phyloP scores from a whole-genome alignment of 2,113 vertebrate species.

The Symphodus melops region DNA sequence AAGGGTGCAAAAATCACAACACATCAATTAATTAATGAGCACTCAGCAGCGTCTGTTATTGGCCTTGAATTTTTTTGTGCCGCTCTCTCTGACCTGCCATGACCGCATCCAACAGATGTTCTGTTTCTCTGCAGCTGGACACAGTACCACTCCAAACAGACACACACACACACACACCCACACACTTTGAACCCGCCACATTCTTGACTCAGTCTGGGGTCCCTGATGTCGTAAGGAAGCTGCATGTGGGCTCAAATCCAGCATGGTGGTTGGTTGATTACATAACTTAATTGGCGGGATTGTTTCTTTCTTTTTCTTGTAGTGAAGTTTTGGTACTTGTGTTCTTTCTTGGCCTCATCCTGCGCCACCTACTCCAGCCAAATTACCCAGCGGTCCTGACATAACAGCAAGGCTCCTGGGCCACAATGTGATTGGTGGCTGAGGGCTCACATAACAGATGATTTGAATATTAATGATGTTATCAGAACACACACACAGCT shows the following conservation, averaged over 20 bases:
- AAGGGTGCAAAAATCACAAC: too few species aligned
- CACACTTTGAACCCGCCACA: constrained; percentile 47
- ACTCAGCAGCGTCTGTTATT: constrained; percentile 3
- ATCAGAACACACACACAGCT: constrained; percentile 8
- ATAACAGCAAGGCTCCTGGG: constrained; percentile 46
- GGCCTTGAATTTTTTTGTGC: background rate
- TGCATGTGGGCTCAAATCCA: constrained; percentile 62
- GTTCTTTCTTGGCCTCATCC: constrained; percentile 56
- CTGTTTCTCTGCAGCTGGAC: constrained; percentile 69
- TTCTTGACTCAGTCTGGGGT: constrained; percentile 69
- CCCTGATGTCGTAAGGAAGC: constrained; percentile 60
- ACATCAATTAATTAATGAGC: too few species aligned
- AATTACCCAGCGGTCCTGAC: constrained; percentile 49
- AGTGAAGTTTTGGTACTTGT: constrained; percentile 63
- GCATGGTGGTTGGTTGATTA: constrained; percentile 57
- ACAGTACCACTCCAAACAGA: constrained; percentile 51
- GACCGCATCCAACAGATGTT: constrained; percentile 71
- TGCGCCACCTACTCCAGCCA: constrained; percentile 44
- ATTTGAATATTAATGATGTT: constrained; percentile 30
- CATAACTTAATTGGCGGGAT: constrained; percentile 72
- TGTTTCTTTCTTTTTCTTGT: constrained; percentile 58
- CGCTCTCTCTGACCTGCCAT: constrained; percentile 46
- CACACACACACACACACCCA: constrained; percentile 18
- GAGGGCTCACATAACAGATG: background rate
- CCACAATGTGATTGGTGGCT: constrained; percentile 41